Base-by-base conservation (phyloP, 2,113 vertebrate genomes). In the Scartelaos histophorus region DNA sequence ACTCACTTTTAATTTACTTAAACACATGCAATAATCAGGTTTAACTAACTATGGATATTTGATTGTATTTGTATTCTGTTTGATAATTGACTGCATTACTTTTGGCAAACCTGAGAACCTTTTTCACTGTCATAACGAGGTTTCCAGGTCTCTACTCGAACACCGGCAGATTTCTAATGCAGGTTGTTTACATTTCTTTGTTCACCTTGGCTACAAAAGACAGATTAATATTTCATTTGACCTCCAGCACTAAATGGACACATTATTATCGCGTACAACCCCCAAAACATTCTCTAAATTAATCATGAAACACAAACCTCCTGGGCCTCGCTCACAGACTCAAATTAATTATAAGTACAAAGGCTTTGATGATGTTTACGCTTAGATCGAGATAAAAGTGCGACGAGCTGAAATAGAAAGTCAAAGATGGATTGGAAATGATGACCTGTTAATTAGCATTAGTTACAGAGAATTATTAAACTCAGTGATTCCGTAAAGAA, bases 331-430 rank as follows among this genome's bases (percentile, higher is more conserved):
- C 81, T 84, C 66, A 24, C 34, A 81, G 75, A 78, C 64, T 66
- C 24, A 47, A 82, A 84, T 84, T 85, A 82, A 90, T 87, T 75
- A 74, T 67, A 47, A 73, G 70, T 38, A 73, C 61, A 75, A 76
- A 11, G 0, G 24, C 83, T 92, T 88, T 90, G 87, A 89, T 91
- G 84, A 49, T 82, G 76, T 85, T 84, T 77, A 45, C 45, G 61
- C 82, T 85, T 34, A 67, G 54, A 60, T 77, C 70, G 60, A 74
- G 85, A 86, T 77, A 83, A 83, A 77, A 87, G n/a, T 65, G 56
- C 66, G 76, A 66, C 74, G 74, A 68, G 69, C 16, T 70, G 69
- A 74, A 7, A 74, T 76, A 82, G 38, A 70, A 78, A 80, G 71
- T 71, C 46, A 83, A 82, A 87, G 71, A 78, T 45, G 29, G 67